Evolutionary conservation across 2,797 vertebrate genomes (phyloP).

Genomic region (Ctenochaetus hawaiiensis): DNA sequence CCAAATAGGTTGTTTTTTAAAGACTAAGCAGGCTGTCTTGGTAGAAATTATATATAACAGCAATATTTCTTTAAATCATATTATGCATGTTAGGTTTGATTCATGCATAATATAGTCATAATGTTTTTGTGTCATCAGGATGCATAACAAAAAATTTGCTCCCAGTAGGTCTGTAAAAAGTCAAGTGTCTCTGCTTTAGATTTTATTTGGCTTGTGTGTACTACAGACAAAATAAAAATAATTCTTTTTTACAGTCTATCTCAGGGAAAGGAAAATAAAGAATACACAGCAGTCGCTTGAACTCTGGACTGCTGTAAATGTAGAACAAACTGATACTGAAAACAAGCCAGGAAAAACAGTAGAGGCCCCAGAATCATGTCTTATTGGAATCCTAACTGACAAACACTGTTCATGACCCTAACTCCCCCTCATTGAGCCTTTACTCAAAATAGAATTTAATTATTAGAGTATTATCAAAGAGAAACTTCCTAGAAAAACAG

Average conservation of each 20-base stretch:
- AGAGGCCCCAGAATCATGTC: neutral
- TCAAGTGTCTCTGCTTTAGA: neutral
- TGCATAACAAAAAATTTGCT: neutral
- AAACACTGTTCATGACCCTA: neutral
- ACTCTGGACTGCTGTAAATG: slow-evolving; percentile 2
- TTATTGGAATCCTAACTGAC: neutral
- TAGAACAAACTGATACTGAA: slow-evolving; percentile 19
- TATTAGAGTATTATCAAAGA: neutral
- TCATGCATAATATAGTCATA: neutral
- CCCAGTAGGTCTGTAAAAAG: neutral
- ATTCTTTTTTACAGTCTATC: slow-evolving; percentile 13
- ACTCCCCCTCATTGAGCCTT: neutral
- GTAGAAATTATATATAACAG: neutral
- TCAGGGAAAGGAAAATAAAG: slow-evolving; percentile 7
- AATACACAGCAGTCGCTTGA: slow-evolving; percentile 1
- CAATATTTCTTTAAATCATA: neutral
- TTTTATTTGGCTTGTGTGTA: slow-evolving; percentile 5
- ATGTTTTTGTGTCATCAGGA: neutral
- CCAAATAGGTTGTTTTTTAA: slow-evolving; percentile 27
- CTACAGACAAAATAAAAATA: slow-evolving; percentile 3
- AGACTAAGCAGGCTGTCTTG: neutral
- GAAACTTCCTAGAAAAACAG: neutral
- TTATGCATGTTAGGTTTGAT: neutral
- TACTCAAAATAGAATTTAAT: neutral
- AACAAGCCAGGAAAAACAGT: slow-evolving; percentile 12